Percentiles rank a stretch among this genome's conserved stretches.
Evolutionary conservation across 2,888 invertebrate species (phyloP).

Genomic region (Amorpha juglandis): DNA sequence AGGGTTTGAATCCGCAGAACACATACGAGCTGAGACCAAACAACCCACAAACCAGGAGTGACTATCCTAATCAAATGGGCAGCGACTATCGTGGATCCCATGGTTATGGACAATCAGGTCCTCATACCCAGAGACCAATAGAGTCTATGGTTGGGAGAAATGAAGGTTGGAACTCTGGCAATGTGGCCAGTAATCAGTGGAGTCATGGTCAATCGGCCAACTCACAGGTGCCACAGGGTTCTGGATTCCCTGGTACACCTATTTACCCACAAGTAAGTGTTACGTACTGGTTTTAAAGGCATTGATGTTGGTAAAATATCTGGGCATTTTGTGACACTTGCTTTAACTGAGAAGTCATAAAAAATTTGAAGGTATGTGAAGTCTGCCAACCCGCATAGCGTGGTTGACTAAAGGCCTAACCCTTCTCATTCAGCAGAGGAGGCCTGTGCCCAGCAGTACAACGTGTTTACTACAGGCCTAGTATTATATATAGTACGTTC

Average conservation of each 20-base stretch:
- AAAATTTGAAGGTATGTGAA: no score
- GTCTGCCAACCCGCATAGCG: no score
- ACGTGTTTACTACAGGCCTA: no score
- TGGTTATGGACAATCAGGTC: not conserved
- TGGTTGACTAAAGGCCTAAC: no score
- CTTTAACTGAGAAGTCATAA: no score
- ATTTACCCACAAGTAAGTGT: conserved; percentile 12
- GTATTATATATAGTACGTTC: no score
- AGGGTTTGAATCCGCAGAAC: conserved; percentile 32
- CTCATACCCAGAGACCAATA: not conserved
- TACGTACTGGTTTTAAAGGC: no score
- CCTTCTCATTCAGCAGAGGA: no score
- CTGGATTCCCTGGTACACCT: conserved; percentile 23
- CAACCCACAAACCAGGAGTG: conserved; percentile 48
- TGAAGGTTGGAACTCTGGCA: conserved; percentile 6
- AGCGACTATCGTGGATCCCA: conserved; percentile 15
- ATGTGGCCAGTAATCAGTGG: conserved; percentile 6
- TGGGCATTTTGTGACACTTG: no score
- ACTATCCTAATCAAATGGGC: conserved; percentile 44
- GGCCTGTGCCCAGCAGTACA: no score
- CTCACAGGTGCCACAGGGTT: not conserved
- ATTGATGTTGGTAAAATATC: no score
- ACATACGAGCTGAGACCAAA: conserved; percentile 43
- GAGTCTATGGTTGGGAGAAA: conserved; percentile 3
- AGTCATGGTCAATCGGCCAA: not conserved